Conservation (phyloP, 1,140 invertebrate species). For the Chionoecetes opilio region DNA sequence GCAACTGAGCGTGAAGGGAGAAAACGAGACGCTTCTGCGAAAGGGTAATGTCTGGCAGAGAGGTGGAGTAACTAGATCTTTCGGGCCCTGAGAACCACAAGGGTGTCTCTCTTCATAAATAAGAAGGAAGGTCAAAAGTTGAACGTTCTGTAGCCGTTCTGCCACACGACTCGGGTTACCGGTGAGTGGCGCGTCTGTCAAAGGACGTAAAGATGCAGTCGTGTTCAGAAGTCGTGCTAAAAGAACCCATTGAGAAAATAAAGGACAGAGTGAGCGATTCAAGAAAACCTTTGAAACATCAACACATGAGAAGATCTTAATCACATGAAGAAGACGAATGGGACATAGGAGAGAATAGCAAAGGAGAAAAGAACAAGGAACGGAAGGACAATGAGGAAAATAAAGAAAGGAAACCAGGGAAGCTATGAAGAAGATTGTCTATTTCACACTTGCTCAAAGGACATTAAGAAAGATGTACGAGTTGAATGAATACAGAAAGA, state of each 20-base stretch:
- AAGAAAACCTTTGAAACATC: neutral
- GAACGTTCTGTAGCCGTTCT: slow-evolving; percentile 15
- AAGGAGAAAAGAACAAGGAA: no score
- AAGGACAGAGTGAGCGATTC: neutral
- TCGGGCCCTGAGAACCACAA: neutral
- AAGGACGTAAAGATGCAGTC: neutral
- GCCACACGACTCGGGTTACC: neutral
- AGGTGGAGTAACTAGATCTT: slow-evolving; percentile 19
- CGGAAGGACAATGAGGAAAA: no score
- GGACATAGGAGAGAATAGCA: no score
- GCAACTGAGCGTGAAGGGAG: neutral
- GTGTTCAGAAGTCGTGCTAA: neutral
- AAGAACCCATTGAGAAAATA: neutral
- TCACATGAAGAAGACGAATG: no score
- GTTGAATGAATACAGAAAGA: no score
- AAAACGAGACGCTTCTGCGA: neutral
- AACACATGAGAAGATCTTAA: no score
- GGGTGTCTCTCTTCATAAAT: neutral
- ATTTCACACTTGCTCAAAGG: no score
- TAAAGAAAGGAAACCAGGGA: no score
- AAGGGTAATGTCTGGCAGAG: neutral
- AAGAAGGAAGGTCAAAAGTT: neutral
- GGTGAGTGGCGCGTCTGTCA: slow-evolving; percentile 24
- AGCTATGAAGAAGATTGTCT: no score
- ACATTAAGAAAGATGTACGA: no score